These are phyloP conservation scores for Pristionchus pacificus DNA, from an alignment of 1,140 invertebrate species.

Conservation along the genomic window DNA sequence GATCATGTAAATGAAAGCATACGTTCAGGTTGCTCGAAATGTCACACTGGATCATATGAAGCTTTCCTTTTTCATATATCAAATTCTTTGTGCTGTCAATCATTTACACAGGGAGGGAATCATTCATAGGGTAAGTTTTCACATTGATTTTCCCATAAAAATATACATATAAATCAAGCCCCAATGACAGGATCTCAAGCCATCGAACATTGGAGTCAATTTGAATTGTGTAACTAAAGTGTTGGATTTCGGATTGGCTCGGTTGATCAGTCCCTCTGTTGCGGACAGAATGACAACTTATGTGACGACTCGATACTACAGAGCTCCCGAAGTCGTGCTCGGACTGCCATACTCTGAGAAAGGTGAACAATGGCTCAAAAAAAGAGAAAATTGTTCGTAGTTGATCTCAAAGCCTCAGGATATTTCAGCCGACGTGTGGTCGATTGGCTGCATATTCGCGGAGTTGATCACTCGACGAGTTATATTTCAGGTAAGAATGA, in stretches of 20 bases:
- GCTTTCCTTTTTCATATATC: conserved; percentile 34
- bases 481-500: conserved; percentile 13
- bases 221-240: conserved; percentile 28
- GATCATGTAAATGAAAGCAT: neutral
- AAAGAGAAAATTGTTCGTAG: neutral
- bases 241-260: conserved; percentile 24
- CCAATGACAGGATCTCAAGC: conserved; percentile 23
- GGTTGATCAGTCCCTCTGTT: conserved; percentile 20
- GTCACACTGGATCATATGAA: conserved; percentile 29
- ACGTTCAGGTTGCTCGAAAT: neutral
- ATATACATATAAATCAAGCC: neutral
- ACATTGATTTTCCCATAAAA: conserved; percentile 1
- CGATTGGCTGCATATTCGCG: conserved; percentile 29
- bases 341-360: conserved; percentile 31
- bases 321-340: conserved; percentile 30
- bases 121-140: conserved; percentile 26
- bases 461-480: conserved; percentile 27
- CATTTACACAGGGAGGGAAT: conserved; percentile 34
- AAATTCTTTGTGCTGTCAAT: conserved; percentile 36
- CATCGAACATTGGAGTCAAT: conserved; percentile 29
- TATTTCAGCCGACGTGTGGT: conserved; percentile 28
- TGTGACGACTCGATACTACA: conserved; percentile 27
- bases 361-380: neutral
- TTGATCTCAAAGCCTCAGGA: neutral
- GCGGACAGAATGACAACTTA: conserved; percentile 24